Percentiles rank a stretch among this genome's conserved stretches.
Conservation (phyloP, 2,113 vertebrate genomes). For the Mormyrus lacerda region DNA sequence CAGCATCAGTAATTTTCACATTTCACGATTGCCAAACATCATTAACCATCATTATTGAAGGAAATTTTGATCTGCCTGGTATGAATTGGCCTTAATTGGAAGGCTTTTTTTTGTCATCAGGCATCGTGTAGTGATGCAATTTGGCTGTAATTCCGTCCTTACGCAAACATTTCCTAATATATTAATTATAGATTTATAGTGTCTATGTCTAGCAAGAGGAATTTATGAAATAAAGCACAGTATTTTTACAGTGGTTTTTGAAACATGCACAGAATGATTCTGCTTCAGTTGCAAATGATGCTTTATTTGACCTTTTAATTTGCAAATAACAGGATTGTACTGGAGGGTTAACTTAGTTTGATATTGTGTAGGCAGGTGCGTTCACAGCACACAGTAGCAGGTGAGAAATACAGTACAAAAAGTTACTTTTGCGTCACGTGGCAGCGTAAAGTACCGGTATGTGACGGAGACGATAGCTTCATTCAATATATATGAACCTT, state of each 20-base stretch:
- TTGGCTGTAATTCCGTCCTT: not conserved
- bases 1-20: slow-evolving; percentile 3
- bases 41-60: not conserved
- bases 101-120: not conserved
- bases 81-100: not conserved
- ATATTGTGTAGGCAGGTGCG: not conserved
- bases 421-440: not conserved
- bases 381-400: not conserved
- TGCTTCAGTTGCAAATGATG: not conserved
- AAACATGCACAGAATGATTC: not conserved
- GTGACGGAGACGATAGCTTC: not conserved
- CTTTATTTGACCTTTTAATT: not conserved
- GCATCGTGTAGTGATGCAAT: not conserved
- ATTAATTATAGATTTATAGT: slow-evolving; percentile 16
- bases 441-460: not conserved
- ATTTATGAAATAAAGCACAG: not conserved
- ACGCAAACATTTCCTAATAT: not conserved
- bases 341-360: not conserved
- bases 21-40: slow-evolving; percentile 5
- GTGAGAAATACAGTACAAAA: not conserved
- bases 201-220: not conserved
- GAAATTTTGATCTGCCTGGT: not conserved
- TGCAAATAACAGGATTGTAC: not conserved
- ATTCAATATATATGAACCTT: not conserved
- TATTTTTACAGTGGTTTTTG: not conserved